Evolutionary conservation across 2,113 vertebrate species (phyloP).

Genomic region (Psophia crepitans): DNA sequence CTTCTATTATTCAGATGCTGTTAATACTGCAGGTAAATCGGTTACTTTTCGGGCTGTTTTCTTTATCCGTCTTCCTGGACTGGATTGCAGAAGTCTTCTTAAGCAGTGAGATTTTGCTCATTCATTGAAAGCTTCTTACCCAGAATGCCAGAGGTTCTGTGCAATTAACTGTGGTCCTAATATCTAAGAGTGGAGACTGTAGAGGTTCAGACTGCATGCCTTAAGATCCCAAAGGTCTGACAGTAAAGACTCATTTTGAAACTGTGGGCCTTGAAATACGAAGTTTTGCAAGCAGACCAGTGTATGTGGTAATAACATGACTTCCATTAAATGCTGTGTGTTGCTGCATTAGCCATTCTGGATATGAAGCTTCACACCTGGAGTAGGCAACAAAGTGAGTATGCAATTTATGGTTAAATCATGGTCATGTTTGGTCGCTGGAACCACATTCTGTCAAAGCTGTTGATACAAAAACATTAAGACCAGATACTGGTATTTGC

Average conservation of each 20-base stretch:
- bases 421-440: not conserved
- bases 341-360: not conserved
- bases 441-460: not conserved
- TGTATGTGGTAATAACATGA: not conserved
- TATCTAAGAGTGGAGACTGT: not conserved
- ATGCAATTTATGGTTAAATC: not conserved
- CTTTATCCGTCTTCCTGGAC: not conserved
- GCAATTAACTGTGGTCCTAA: not conserved
- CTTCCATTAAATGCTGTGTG: not conserved
- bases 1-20: slow-evolving; percentile 93
- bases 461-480: not conserved
- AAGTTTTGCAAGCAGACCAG: not conserved
- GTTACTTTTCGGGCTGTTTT: not conserved
- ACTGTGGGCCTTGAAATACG: not conserved
- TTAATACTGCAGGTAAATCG: slow-evolving; percentile 87
- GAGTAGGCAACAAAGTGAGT: not conserved
- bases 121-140: not conserved
- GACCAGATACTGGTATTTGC: not conserved
- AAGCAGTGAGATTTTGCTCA: not conserved
- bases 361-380: not conserved
- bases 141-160: not conserved
- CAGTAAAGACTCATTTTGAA: not conserved
- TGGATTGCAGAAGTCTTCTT: not conserved
- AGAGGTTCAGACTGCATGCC: not conserved
- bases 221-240: not conserved